Evolutionary conservation across 2,113 vertebrate genomes (phyloP).

Genomic region (Cathartes aura): DNA sequence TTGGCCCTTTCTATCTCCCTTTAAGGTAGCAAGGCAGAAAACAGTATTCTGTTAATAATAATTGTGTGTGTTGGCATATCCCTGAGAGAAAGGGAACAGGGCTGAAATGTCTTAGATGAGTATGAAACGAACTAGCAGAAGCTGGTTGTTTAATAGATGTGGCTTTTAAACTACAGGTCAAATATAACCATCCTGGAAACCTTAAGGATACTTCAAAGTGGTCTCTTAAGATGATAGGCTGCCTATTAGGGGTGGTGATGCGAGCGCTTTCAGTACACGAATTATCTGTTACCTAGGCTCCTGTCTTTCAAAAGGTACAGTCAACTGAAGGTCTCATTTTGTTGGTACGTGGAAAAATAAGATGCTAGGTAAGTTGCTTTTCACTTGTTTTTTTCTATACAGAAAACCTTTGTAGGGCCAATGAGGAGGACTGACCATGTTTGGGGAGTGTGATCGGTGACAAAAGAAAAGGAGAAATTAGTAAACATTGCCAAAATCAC

Average conservation of each 20-base stretch:
- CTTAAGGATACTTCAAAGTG: background rate
- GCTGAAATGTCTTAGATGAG: background rate
- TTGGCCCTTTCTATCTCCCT: background rate
- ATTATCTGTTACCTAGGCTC: background rate
- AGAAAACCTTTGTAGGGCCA: background rate
- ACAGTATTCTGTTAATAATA: background rate
- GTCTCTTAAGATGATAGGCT: background rate
- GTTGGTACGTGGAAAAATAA: background rate
- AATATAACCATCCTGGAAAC: background rate
- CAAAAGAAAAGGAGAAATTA: background rate
- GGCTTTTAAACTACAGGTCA: background rate
- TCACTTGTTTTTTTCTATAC: background rate
- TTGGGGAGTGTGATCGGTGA: accelerated
- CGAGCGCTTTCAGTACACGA: background rate
- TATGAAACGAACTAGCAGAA: background rate
- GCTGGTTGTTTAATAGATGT: background rate
- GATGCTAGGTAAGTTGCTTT: background rate
- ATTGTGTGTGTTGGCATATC: background rate
- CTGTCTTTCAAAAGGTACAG: background rate
- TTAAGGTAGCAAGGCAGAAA: background rate
- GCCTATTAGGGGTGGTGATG: background rate
- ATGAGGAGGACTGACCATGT: background rate
- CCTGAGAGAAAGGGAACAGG: background rate
- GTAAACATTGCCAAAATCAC: background rate
- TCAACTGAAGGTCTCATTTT: background rate